Conservation (phyloP, 2,888 invertebrate genomes). For the Cordilura impudica region DNA sequence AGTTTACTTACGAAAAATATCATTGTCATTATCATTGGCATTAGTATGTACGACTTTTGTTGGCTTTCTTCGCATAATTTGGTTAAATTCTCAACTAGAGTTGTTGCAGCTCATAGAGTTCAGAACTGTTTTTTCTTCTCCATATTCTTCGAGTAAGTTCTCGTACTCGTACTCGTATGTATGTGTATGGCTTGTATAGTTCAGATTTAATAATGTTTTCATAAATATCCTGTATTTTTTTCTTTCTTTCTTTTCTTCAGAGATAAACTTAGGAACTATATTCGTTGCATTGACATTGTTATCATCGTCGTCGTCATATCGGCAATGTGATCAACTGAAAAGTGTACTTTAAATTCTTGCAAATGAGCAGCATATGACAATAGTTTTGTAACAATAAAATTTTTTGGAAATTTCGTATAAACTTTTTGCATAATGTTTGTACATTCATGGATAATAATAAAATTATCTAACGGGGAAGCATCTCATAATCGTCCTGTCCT, state of each 20-base stretch:
- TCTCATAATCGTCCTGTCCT: background rate
- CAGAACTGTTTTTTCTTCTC: slow-evolving; percentile 5
- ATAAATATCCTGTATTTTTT: slow-evolving; percentile 43
- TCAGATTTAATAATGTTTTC: slow-evolving; percentile 52
- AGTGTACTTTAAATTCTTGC: slow-evolving; percentile 76
- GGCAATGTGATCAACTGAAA: slow-evolving; percentile 64
- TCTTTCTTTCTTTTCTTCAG: background rate
- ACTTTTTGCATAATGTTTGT: background rate
- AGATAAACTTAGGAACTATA: slow-evolving; percentile 35
- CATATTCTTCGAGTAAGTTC: background rate
- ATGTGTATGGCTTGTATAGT: slow-evolving; percentile 1
- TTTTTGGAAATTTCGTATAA: slow-evolving; percentile 26
- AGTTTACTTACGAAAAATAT: slow-evolving; percentile 18
- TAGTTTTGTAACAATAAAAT: slow-evolving; percentile 52
- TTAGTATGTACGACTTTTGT: slow-evolving; percentile 46
- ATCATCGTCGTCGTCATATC: slow-evolving; percentile 15
- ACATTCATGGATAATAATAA: background rate
- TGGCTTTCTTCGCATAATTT: slow-evolving; percentile 60
- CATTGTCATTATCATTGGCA: slow-evolving; percentile 38
- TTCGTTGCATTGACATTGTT: background rate
- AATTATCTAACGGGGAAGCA: background rate
- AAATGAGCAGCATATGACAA: slow-evolving; percentile 68
- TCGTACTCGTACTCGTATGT: background rate
- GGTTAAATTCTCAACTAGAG: slow-evolving; percentile 47
- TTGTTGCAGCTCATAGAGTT: slow-evolving; percentile 41